Percentiles rank a stretch among this genome's conserved stretches.
Evolutionary conservation across 2,113 vertebrate genomes (phyloP).

Genomic region (Pitta sordida): DNA sequence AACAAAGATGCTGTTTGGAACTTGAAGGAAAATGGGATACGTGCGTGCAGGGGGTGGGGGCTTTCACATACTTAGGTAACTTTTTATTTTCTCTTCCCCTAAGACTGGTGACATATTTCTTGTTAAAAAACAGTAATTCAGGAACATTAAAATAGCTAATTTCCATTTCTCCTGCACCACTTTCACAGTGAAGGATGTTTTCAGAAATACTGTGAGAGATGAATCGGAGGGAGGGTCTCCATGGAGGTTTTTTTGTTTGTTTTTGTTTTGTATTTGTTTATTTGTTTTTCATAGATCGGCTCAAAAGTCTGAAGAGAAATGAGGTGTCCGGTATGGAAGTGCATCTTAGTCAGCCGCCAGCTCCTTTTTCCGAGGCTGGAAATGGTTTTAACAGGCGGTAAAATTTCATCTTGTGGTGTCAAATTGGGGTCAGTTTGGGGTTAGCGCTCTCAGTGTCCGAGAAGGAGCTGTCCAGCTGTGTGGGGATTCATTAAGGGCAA

Average conservation of each 20-base stretch:
- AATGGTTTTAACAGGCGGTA: constrained; percentile 97
- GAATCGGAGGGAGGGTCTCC: background rate
- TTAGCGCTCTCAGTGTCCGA: constrained; percentile 96
- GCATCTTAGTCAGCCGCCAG: constrained; percentile 75
- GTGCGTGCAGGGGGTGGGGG: background rate
- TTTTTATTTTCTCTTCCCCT: background rate
- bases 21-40: constrained; percentile 3
- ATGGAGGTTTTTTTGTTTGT: rapidly evolving
- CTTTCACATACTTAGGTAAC: background rate
- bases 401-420: constrained; percentile 97
- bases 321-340: constrained; percentile 71
- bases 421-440: constrained; percentile 98
- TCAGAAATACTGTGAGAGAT: background rate
- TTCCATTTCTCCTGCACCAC: background rate
- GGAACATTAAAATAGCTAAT: background rate
- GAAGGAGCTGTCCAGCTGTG: constrained; percentile 97
- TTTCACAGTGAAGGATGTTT: background rate
- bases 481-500: constrained; percentile 92
- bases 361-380: constrained; percentile 77
- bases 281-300: background rate
- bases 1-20: constrained; percentile 38
- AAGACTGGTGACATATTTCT: background rate
- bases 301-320: constrained; percentile 65
- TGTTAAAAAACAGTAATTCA: background rate
- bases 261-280: background rate